Evolutionary conservation across 2,113 vertebrate species (phyloP), one percentile per base, ranked within the genome.

Genomic region (Triplophysa siluroides): DNA sequence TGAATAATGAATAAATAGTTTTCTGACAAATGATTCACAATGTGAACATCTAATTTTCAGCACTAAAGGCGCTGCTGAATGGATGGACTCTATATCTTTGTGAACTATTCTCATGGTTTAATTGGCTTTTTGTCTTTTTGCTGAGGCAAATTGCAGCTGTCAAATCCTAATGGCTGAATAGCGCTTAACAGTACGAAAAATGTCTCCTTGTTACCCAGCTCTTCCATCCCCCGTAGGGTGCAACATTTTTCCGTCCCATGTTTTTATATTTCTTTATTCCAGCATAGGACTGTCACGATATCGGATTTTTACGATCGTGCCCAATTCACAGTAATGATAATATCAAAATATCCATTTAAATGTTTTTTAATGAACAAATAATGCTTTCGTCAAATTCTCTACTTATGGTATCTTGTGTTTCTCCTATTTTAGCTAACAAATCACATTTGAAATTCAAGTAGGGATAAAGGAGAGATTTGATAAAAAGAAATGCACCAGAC

Each of bases 131-230:
- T 52, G 38, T 16, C 81, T 70, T 18, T 19, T 71, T 63, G 68
- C 69, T 71, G 64, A 66, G 60, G 69, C 67, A 76, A 71, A 80
- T 69, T 83, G 56, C 73, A 77, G 73, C 70, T 78, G 78, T 80
- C 73, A 80, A 61, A 71, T 72, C 69, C 50, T 77, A 43, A 78
- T 67, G 61, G 52, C 3, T 79, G 71, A 56, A 45, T 60, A 21
- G 73, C 23, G 29, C 52, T 66, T n/a, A 61, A 72, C 66, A 80
- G 77, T 76, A 75, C 11, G 21, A 64, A 61, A 73, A 54, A 83
- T 66, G 29, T 14, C 29, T 29, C 29, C 29, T 29, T 29, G 29
- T 7, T 67, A 8, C 10, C 45, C 58, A 63, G 68, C 54, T 56
- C 47, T 19, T 58, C 54, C 19, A n/a, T 58, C 19, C 1, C 54